These are phyloP conservation scores for Nasua narica DNA, from an alignment of 2,797 vertebrate species.

Conservation along the genomic window DNA sequence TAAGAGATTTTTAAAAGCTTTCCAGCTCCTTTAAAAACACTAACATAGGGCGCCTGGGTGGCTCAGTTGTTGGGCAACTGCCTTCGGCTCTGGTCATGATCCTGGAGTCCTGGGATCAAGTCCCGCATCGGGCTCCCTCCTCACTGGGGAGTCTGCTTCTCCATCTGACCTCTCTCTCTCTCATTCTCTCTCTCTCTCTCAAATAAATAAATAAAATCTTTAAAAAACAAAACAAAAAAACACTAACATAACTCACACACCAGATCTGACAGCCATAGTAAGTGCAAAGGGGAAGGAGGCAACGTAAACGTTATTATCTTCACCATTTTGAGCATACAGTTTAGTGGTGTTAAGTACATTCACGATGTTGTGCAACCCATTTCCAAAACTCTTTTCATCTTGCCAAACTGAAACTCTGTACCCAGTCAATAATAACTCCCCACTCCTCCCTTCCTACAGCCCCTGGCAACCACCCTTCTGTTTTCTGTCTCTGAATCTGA, in stretches of 20 bases:
- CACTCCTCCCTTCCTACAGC: background rate
- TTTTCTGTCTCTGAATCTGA: background rate
- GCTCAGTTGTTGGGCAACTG: too few species aligned
- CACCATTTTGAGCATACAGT: background rate
- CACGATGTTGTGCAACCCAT: background rate
- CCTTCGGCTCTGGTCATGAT: too few species aligned
- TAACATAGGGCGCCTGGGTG: background rate
- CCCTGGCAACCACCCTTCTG: background rate
- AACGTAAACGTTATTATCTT: background rate
- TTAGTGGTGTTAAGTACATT: background rate
- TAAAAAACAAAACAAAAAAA: background rate
- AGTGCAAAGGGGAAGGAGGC: background rate
- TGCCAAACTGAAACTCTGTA: background rate
- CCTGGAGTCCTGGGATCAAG: too few species aligned
- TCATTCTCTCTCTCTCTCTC: too few species aligned
- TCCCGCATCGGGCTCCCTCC: too few species aligned
- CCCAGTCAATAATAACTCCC: background rate
- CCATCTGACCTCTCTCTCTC: too few species aligned
- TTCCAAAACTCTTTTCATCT: background rate
- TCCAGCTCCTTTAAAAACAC: background rate
- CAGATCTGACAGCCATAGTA: background rate
- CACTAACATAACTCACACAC: background rate
- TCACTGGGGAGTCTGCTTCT: too few species aligned
- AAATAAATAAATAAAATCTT: too few species aligned
- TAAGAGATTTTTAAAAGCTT: background rate